Evolutionary conservation across 2,888 invertebrate species (phyloP).

Genomic region (Hydrotaea cyrtoneurina): DNA sequence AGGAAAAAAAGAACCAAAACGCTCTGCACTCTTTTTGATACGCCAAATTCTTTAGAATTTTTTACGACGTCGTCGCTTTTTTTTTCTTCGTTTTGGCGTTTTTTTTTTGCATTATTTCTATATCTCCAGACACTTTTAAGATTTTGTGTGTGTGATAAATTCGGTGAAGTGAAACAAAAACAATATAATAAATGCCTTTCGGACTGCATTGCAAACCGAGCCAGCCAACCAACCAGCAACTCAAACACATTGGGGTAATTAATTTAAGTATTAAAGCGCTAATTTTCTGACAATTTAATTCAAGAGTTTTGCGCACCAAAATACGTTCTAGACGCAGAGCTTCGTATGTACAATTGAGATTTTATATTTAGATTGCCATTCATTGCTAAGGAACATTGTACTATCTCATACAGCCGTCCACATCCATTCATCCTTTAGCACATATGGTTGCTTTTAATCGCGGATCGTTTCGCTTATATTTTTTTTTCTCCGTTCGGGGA

Average conservation of each 20-base stretch:
- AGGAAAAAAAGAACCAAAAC: not conserved
- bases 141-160: constrained; percentile 61
- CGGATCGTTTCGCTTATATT: not conserved
- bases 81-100: constrained; percentile 2
- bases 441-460: constrained; percentile 12
- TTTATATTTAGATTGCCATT: constrained; percentile 44
- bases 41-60: constrained; percentile 50
- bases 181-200: constrained; percentile 42
- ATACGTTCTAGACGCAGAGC: not conserved
- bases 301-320: constrained; percentile 22
- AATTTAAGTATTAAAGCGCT: constrained; percentile 69
- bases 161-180: constrained; percentile 45
- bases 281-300: constrained; percentile 69
- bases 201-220: constrained; percentile 18
- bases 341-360: constrained; percentile 30
- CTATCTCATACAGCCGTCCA: not conserved
- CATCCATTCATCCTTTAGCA: constrained; percentile 4
- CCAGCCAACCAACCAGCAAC: constrained; percentile 38
- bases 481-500: not conserved
- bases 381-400: not conserved
- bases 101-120: not conserved
- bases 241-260: constrained; percentile 67
- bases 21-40: constrained; percentile 42
- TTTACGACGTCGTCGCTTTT: not conserved
- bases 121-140: constrained; percentile 55